A percentile compares a stretch with the other conserved stretches of the same genome.
These are phyloP conservation scores for Pan troglodytes DNA, from an alignment of 2,113 vertebrate species.

Conservation along the genomic window DNA sequence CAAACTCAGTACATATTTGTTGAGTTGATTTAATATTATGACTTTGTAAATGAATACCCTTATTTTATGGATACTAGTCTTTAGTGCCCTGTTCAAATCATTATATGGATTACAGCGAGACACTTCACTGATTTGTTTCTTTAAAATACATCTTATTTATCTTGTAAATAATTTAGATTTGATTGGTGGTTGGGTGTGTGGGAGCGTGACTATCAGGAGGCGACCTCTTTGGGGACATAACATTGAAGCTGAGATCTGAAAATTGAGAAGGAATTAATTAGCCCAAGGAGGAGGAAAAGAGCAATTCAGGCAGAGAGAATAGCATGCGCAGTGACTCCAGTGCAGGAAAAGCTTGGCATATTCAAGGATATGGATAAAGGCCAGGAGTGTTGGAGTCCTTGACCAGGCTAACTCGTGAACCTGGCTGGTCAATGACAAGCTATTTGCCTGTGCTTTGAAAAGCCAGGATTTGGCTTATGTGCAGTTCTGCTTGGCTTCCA, in stretches of 20 bases:
- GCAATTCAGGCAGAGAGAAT: neutral
- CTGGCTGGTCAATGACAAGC: neutral
- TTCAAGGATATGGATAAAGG: neutral
- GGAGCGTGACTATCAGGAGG: neutral
- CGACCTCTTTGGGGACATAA: neutral
- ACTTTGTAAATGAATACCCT: neutral
- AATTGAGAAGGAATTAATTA: slow-evolving; percentile 35
- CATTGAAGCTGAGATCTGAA: neutral
- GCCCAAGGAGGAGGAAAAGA: neutral
- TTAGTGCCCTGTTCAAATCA: neutral
- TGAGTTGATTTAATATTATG: neutral
- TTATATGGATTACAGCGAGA: neutral
- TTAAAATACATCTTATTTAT: slow-evolving; percentile 45
- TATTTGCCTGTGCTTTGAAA: neutral
- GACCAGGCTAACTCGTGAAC: neutral
- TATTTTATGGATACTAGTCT: neutral
- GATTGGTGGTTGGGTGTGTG: neutral
- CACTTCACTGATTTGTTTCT: neutral
- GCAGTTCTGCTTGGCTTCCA: neutral
- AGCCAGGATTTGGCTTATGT: neutral
- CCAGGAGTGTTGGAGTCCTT: neutral
- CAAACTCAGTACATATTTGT: neutral
- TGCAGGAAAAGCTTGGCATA: slow-evolving; percentile 4
- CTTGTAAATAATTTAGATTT: slow-evolving; percentile 16
- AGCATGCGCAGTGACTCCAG: neutral